These are phyloP conservation scores for Grallaria varia DNA, from an alignment of 2,113 vertebrate genomes.

Conservation along the genomic window DNA sequence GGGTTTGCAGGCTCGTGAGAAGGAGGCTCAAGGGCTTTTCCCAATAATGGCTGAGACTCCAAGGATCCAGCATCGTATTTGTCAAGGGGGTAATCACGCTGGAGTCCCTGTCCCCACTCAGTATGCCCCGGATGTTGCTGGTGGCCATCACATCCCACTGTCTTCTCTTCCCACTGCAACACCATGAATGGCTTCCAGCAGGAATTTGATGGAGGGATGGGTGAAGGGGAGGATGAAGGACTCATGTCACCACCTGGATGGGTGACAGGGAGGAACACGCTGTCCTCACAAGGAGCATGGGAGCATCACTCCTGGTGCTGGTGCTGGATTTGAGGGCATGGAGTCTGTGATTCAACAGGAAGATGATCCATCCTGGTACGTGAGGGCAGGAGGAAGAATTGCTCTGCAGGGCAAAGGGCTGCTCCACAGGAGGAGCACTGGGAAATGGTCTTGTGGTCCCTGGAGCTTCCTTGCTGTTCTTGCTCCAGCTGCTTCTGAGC, in stretches of 20 bases:
- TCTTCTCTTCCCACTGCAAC: background rate
- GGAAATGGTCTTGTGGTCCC: background rate
- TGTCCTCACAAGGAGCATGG: accelerated
- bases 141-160: background rate
- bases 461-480: background rate
- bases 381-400: background rate
- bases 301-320: background rate
- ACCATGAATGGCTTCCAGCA: background rate
- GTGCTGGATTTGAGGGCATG: background rate
- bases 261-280: background rate
- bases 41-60: background rate
- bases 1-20: background rate
- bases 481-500: background rate
- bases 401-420: background rate
- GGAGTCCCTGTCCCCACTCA: background rate
- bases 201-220: background rate
- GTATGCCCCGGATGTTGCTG: background rate
- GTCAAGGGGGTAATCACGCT: accelerated
- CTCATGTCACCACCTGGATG: background rate
- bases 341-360: background rate
- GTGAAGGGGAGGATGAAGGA: background rate
- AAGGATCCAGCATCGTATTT: background rate
- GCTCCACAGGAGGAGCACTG: background rate
- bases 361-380: background rate
- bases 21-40: background rate